These are phyloP conservation scores for Heliconius charithonia DNA, from an alignment of 2,888 invertebrate species.

Conservation along the genomic window DNA sequence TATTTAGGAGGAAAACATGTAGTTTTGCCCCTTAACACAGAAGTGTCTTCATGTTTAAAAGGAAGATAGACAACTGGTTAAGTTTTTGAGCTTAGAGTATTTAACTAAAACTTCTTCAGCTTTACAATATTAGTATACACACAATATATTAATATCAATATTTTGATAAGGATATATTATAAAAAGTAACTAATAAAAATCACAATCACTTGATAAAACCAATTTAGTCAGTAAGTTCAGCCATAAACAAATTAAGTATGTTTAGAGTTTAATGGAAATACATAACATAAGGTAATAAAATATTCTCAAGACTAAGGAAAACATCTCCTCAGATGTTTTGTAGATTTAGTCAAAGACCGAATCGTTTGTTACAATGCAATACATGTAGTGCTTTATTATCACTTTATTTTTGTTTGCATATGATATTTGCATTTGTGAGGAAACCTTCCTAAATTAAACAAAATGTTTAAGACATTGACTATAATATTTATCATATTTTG, in stretches of 20 bases:
- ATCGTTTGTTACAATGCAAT: background rate
- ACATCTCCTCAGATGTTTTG: too few species aligned
- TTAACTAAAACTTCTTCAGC: background rate
- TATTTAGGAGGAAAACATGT: too few species aligned
- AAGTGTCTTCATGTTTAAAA: too few species aligned
- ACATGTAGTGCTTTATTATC: background rate
- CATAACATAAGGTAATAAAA: background rate
- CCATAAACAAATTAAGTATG: background rate
- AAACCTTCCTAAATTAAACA: background rate
- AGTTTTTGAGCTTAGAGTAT: background rate
- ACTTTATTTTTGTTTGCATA: background rate
- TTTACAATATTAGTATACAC: background rate
- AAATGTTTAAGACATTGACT: background rate
- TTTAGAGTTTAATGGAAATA: too few species aligned
- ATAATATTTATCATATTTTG: background rate
- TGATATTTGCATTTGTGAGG: background rate
- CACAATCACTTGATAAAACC: background rate
- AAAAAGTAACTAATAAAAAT: background rate
- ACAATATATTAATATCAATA: background rate
- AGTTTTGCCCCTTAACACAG: too few species aligned
- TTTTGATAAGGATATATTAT: background rate
- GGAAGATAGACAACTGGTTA: background rate
- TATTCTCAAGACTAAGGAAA: background rate
- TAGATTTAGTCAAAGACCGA: background rate
- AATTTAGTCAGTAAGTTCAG: background rate